These are phyloP conservation scores for Helicoverpa assulta DNA, from an alignment of 2,888 invertebrate genomes.

Conservation along the genomic window DNA sequence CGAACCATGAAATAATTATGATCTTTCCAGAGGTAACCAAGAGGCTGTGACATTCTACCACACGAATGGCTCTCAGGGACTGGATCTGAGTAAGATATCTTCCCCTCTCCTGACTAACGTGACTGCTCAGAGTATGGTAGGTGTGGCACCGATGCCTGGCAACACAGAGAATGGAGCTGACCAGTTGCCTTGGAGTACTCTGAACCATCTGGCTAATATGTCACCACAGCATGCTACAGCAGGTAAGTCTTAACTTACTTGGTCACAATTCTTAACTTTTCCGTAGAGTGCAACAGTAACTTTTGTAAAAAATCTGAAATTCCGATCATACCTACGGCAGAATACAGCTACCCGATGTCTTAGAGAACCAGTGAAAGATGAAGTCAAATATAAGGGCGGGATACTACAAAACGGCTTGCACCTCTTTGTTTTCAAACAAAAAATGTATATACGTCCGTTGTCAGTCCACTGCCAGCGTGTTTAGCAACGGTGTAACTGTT, in stretches of 20 bases:
- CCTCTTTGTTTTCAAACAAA: no score
- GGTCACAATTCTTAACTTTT: not conserved
- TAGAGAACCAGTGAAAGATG: no score
- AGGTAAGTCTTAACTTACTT: conserved; percentile 25
- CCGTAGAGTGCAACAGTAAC: no score
- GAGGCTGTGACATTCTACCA: conserved; percentile 81
- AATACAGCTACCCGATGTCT: no score
- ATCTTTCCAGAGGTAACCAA: conserved; percentile 76
- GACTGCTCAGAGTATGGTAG: conserved; percentile 80
- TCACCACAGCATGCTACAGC: conserved; percentile 14
- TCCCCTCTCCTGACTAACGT: conserved; percentile 80
- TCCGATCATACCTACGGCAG: no score
- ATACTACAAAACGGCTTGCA: no score
- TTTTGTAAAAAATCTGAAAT: no score
- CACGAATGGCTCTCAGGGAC: conserved; percentile 74
- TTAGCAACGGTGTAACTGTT: no score
- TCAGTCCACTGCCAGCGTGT: no score
- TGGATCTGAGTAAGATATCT: conserved; percentile 76
- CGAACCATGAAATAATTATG: not conserved
- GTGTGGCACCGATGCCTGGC: conserved; percentile 72
- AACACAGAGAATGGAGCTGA: conserved; percentile 16
- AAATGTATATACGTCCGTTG: no score
- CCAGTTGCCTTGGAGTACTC: conserved; percentile 65
- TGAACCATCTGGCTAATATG: conserved; percentile 53
- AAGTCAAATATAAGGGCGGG: no score